Percentiles rank a stretch among this genome's conserved stretches.
phyloP scores from a whole-genome alignment of 2,113 vertebrate species.

The Cettia cetti region DNA sequence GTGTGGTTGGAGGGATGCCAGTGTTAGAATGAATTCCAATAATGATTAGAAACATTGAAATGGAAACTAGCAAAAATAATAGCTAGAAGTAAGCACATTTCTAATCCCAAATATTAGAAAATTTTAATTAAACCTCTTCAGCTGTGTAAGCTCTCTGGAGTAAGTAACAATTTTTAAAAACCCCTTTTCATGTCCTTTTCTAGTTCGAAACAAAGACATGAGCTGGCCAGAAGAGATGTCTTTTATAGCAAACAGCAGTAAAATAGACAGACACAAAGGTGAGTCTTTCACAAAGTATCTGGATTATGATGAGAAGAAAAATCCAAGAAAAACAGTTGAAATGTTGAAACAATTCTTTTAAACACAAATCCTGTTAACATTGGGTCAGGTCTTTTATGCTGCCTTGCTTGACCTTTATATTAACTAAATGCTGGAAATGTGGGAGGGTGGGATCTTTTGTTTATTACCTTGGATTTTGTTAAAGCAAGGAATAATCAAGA shows the following conservation, averaged over 20 bases:
- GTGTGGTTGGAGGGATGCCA: neutral
- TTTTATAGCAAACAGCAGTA: slow-evolving; percentile 98
- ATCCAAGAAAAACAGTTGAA: neutral
- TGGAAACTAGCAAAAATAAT: neutral
- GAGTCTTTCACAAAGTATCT: slow-evolving; percentile 14
- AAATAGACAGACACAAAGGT: slow-evolving; percentile 99
- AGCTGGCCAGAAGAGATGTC: slow-evolving; percentile 99
- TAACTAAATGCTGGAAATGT: neutral
- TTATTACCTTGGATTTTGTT: neutral
- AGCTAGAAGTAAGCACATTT: neutral
- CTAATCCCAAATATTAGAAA: neutral
- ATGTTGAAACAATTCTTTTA: neutral
- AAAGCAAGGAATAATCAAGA: neutral
- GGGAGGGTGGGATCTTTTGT: neutral
- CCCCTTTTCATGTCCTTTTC: slow-evolving; percentile 34
- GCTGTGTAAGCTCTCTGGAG: neutral
- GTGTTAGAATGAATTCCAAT: neutral
- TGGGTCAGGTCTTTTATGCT: neutral
- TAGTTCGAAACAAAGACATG: slow-evolving; percentile 99
- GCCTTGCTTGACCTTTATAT: neutral
- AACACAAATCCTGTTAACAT: neutral
- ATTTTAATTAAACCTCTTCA: neutral
- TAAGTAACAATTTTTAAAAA: neutral
- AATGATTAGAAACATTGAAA: neutral
- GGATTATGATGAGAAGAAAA: neutral